A percentile compares a stretch with the other conserved stretches of the same genome.
Evolutionary conservation across 2,888 invertebrate genomes (phyloP).

Genomic region (Phrixothrix hirtus): DNA sequence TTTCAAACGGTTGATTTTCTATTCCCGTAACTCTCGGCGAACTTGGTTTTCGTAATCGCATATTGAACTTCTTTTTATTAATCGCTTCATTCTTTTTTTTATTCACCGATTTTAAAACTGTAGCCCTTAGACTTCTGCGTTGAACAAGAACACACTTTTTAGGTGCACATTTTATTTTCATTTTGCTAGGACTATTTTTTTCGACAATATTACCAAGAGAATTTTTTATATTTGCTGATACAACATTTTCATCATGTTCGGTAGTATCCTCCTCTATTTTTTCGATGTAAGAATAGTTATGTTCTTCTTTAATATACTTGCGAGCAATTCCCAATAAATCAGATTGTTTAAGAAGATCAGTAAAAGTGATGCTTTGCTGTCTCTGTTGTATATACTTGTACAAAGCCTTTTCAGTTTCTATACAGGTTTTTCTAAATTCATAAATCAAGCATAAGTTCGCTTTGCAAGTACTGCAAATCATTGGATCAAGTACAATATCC

Average conservation of each 20-base stretch:
- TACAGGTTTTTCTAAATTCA: background rate
- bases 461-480: background rate
- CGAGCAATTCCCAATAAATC: background rate
- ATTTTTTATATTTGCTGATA: background rate
- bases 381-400: background rate
- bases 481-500: background rate
- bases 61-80: too few species aligned
- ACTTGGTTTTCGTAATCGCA: too few species aligned
- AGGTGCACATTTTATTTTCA: too few species aligned
- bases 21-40: too few species aligned
- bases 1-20: too few species aligned
- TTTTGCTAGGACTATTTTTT: too few species aligned
- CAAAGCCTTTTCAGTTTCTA: background rate
- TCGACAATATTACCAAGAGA: too few species aligned
- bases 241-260: background rate
- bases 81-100: too few species aligned
- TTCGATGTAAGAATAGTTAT: background rate
- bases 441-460: background rate
- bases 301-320: background rate
- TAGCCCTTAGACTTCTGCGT: too few species aligned
- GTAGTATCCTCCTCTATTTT: background rate
- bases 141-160: too few species aligned
- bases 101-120: too few species aligned
- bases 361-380: background rate
- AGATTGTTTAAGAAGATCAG: background rate